Evolutionary conservation across 2,113 vertebrate species (phyloP), one percentile per base, ranked within the genome.

Genomic region (Polypterus bichir): DNA sequence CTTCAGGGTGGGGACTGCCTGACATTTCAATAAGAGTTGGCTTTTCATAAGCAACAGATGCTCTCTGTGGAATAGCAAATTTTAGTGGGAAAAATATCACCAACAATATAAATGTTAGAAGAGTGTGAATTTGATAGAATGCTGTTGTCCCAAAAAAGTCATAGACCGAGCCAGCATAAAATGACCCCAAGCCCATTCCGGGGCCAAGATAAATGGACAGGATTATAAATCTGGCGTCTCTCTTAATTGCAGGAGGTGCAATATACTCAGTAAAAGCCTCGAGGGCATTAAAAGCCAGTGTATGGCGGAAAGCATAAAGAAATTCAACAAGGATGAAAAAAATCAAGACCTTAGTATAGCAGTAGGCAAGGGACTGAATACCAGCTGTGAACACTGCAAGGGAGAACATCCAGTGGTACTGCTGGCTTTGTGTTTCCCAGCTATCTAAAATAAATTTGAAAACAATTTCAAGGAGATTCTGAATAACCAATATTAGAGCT

Each of bases 241-340:
- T 49, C 59, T 64, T 46, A 59, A 5, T n/a, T 8, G 7, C 44
- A 54, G 7, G 7, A 52, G 46, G 27, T 1, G 3, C 46, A 60
- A 9, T 4, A 45, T 49, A 0, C 47, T 66, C 64, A 57, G 49
- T 9, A 9, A 10, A 9, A 3, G 27, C 46, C 60, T 66, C 47
- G 54, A 61, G 68, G 62, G 54, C 61, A 66, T 48, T 7, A 57
- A 63, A 9, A 49, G 55, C 48, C 46, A 10, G 51, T 71, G 46
- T 44, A 44, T 9, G 0, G 0, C 5, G 9, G 47, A 59, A 61
- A 11, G 49, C 48, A 46, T 8, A 67, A 46, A 68, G 65, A 47
- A 65, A 67, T 71, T 62, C 66, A 44, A 52, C 55, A 53, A 44
- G 44, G 59, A 56, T 52, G 27, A 60, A 52, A 10, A 52, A 7